Evolutionary conservation across 37 sponge, comb jelly and placozoan species (phyloP).

Genomic region (Spongia lamella): DNA sequence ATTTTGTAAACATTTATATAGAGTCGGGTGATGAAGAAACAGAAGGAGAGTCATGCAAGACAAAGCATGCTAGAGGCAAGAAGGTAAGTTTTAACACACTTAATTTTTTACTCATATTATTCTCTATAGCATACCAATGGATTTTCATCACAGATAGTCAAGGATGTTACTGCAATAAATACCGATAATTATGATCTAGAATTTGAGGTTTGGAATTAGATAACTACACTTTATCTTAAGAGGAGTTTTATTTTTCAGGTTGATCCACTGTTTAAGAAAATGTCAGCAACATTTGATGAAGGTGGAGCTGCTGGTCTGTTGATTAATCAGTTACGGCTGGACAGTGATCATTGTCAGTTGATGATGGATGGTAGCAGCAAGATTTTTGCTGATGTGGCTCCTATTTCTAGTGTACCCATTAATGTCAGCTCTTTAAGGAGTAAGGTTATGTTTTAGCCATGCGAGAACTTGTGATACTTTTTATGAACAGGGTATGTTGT

Average conservation of each 20-base stretch:
- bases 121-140: not conserved
- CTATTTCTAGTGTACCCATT: not conserved
- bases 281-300: conserved; percentile 81
- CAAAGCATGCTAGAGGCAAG: not conserved
- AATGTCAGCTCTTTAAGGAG: not conserved
- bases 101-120: not conserved
- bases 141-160: conserved; percentile 31
- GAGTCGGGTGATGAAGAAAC: not conserved
- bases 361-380: conserved; percentile 7
- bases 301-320: conserved; percentile 74
- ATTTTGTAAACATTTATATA: too few species aligned
- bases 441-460: not conserved
- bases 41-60: not conserved
- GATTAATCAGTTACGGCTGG: conserved; percentile 47
- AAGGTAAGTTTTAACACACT: not conserved
- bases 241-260: conserved; percentile 50
- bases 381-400: not conserved
- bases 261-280: conserved; percentile 82
- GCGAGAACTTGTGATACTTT: not conserved
- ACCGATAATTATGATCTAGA: conserved; percentile 59
- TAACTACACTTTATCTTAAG: too few species aligned
- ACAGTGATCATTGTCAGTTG: conserved; percentile 39
- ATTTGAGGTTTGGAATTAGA: too few species aligned
- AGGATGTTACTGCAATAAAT: conserved; percentile 50
- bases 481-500: not conserved